Base-by-base conservation (phyloP, 2,797 vertebrate species). In the Holocentrus rufus region DNA sequence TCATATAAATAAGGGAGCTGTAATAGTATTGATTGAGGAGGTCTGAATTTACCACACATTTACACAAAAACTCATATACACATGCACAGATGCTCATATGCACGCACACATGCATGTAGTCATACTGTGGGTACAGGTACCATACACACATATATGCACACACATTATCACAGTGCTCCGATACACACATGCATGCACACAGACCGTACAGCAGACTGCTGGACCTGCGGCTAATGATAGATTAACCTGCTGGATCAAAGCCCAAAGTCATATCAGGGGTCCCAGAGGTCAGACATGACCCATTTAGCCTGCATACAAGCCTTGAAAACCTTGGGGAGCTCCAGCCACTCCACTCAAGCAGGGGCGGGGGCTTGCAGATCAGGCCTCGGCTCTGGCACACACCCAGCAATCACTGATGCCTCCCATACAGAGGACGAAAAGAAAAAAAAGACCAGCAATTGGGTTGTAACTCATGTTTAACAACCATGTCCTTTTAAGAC, bases 161-260 rank as follows among this genome's bases (percentile, higher is more conserved):
- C 23, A 30, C 7, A 5, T 17, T 5, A 17, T 47, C 36, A 39
- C 4, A 17, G 7, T 47, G 17, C 39, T 23, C 36, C 42, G 42
- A 56, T 36, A 55, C 36, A 25, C 14, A 55, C 34, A 66, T n/a
- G 22, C 34, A 59, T 17, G 20, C 36, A n/a, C 59, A 30, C 60
- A n/a, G 22, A n/a, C 53, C 59, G 31, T 47, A 36, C 46, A 25
- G 25, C n/a, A 73, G 63, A 76, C 55, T 58, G 52, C 30, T 31
- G 36, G 59, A 76, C 54, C 61, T 55, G 25, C 27, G 36, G 66
- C 67, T 72, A 79, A 82, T 85, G 69, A 74, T 79, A 74, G 65
- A 80, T 62, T 23, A 73, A 80, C 57, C 52, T 20, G 55, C 49
- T 39, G 50, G 49, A 42, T 34, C 44, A 8, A 57, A 66, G 13